Base-by-base conservation (phyloP, 92 coral and sea anemone species). In the Phenganax marumi region DNA sequence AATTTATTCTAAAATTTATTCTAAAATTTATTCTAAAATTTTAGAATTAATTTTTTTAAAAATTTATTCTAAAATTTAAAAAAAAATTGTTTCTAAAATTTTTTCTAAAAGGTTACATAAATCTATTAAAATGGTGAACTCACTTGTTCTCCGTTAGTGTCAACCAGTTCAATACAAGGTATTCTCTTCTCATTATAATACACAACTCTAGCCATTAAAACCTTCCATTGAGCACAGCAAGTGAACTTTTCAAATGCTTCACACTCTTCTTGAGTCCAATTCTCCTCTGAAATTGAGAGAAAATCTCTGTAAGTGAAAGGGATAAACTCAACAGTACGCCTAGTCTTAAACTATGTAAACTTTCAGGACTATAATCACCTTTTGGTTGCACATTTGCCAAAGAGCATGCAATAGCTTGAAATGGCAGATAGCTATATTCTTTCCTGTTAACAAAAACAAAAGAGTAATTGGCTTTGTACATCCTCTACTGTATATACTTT, bases 201-300 rank as follows among this genome's bases (percentile, higher is more conserved):
- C 49, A 86, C 89, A 16, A 81, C 91, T 70, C 86, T 84, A 47
- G 93, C 97, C 99, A 96, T 93, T 22, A 96, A 12, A 3, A 88
- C 90, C 16, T 77, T 77, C 97, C 99, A 96, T 81, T 92, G 89
- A 10, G 99, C 91, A 69, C 97, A 96, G 73, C 86, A 89, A n/a
- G 87, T 91, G 9, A 96, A 82, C 48, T 85, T 62, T 52, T 92
- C 92, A 87, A 96, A 96, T 2, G 68, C 75, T 16, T 92, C 96
- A 73, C 62, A 86, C 6, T 96, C 86, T 43, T 84, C 88, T 22
- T 84, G 73, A 73, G 88, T 90, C 99, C 99, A 96, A 10, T 64
- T 54, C 26, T 54, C 91, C 84, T 79, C 97, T 93, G 70, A 24
- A 70, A 53, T 23, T 33, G 49, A 43, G n/a, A 70, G 51, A 62